Evolutionary conservation across 2,113 vertebrate species (phyloP).

Genomic region (Cettia cetti): DNA sequence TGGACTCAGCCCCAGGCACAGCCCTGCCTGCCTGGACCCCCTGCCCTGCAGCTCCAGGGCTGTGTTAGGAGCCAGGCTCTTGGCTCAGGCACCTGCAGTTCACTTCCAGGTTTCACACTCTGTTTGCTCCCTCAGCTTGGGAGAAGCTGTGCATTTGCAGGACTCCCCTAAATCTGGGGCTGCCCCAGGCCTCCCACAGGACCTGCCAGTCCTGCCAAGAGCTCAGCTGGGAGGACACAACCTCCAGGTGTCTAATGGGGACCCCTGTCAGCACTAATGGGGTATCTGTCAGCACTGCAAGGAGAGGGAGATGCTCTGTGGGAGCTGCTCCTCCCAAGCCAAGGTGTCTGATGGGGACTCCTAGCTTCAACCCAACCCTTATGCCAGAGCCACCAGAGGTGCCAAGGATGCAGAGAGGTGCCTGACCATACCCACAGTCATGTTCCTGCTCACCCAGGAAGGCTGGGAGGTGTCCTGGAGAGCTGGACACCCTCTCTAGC

Average conservation of each 20-base stretch:
- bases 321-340: not conserved
- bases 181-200: not conserved
- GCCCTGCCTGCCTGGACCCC: no score
- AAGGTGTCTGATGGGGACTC: not conserved
- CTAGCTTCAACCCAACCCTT: not conserved
- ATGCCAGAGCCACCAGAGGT: not conserved
- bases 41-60: not conserved
- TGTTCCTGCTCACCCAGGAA: rapidly evolving
- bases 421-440: no score
- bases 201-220: not conserved
- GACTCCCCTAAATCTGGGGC: not conserved
- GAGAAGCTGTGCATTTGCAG: not conserved
- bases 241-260: no score
- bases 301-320: not conserved
- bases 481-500: not conserved
- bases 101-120: not conserved
- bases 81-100: not conserved
- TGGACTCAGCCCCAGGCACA: not conserved
- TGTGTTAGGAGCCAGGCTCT: rapidly evolving
- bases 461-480: not conserved
- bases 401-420: not conserved
- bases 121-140: not conserved
- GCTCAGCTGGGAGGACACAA: not conserved
- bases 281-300: rapidly evolving
- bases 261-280: no score